Evolutionary conservation across 1,140 invertebrate species (phyloP), one percentile per base, ranked within the genome.

Genomic region (Philotrypesis tridentata): DNA sequence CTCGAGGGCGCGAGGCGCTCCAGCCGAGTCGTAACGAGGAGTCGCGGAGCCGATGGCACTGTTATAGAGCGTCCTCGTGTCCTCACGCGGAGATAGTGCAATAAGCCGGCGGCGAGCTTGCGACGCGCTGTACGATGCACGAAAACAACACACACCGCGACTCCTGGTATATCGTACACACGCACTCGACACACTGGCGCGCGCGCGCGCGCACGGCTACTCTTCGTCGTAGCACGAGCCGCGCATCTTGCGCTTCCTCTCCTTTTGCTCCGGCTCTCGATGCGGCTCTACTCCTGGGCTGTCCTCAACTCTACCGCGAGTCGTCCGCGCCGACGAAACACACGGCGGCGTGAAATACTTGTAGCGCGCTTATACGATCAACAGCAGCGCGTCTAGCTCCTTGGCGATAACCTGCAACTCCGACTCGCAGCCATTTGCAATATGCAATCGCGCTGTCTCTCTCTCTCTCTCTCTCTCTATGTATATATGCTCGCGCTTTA

Each of bases 341-440:
- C 67, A 31, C 31, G 29, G 17, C 27, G 31, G 17, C 21, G 31
- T 4, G 27, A 71, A 65, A 29, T 29, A 70, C 67, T 31, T 70
- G 67, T 33, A 70, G 31, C 60, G 73, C 17, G 73, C 33, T n/a
- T 11, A n/a, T n/a, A 11, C 31, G 9, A 33, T 40, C 77, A 68
- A 40, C 27, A 48, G 40, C 65, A 67, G 33, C 67, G 67, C 67
- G 77, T 70, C 61, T 25, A 37, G 6, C 67, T 40, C 37, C 67
- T 33, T 29, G 23, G 29, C 68, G 14, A 80, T 80, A 80, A 80
- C 72, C 79, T 81, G 72, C 63, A 82, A 70, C 65, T 55, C n/a
- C 79, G 40, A 82, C 73, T 82, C 73, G 80, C 73, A 77, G 80
- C 80, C 80, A 82, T 82, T 82, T 82, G 80, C 80, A 82, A 82